Conservation (phyloP, 2,113 vertebrate species). For the Chloebia gouldiae region DNA sequence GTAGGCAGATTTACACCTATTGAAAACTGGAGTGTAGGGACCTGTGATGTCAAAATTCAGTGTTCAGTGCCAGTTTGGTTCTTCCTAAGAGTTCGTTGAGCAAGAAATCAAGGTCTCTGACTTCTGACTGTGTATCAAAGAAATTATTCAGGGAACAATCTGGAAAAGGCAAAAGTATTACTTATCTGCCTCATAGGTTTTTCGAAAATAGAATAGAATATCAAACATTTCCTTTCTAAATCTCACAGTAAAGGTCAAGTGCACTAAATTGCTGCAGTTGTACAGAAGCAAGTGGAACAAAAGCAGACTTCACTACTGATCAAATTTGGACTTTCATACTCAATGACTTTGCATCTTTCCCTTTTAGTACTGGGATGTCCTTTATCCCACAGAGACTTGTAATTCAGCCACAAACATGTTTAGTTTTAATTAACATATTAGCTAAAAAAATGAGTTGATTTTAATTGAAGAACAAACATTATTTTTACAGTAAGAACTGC, state of each 20-base stretch:
- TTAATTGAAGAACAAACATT: neutral
- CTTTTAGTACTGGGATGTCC: neutral
- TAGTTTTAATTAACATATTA: neutral
- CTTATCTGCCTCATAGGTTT: slow-evolving; percentile 19
- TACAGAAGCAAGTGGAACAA: neutral
- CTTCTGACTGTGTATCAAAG: neutral
- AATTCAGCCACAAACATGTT: neutral
- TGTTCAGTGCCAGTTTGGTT: neutral
- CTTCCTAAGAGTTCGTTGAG: neutral
- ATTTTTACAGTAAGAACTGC: neutral
- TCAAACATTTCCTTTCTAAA: slow-evolving; percentile 46
- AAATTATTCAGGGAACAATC: slow-evolving; percentile 37
- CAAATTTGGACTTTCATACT: neutral
- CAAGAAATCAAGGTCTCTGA: neutral
- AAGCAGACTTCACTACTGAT: neutral
- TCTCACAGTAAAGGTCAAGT: slow-evolving; percentile 59
- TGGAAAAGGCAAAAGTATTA: slow-evolving; percentile 6
- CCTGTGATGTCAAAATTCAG: neutral
- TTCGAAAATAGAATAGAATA: slow-evolving; percentile 28
- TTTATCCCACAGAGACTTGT: neutral
- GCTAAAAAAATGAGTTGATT: neutral
- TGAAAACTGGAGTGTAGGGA: neutral
- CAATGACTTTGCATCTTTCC: neutral
- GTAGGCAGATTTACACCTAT: neutral
- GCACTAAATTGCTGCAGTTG: slow-evolving; percentile 29